Evolutionary conservation across 2,797 vertebrate species (phyloP).

Genomic region (Lutjanus argentimaculatus): DNA sequence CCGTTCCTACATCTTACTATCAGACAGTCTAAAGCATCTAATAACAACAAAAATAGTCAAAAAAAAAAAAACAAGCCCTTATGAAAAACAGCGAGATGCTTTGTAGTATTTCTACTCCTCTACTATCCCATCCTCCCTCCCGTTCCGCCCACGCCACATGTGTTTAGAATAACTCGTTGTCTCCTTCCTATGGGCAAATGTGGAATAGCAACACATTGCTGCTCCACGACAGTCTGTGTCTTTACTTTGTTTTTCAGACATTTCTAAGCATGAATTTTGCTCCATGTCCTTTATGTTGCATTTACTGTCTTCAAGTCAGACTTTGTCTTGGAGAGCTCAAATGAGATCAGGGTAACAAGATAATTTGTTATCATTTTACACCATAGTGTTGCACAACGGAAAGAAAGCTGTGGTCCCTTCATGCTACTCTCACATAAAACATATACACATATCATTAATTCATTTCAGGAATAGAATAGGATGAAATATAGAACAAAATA

Average conservation of each 20-base stretch:
- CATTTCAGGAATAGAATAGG: no score
- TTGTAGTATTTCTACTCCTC: slow-evolving; percentile 23
- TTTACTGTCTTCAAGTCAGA: slow-evolving; percentile 10
- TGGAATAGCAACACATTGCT: slow-evolving; percentile 24
- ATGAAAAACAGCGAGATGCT: slow-evolving; percentile 16
- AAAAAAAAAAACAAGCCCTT: background rate
- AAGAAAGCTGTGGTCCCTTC: no score
- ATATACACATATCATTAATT: no score
- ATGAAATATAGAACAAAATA: no score
- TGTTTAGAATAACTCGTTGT: slow-evolving; percentile 21
- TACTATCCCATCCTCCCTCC: background rate
- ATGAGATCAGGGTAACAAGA: no score
- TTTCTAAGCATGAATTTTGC: slow-evolving; percentile 26
- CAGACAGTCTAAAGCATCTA: slow-evolving; percentile 1
- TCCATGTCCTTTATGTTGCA: slow-evolving; percentile 5
- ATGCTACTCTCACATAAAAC: no score
- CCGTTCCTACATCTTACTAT: background rate
- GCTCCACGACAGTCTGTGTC: background rate
- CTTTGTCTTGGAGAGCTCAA: slow-evolving; percentile 34
- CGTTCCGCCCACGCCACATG: background rate
- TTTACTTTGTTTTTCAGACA: slow-evolving; percentile 1
- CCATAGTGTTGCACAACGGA: no score
- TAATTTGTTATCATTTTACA: no score
- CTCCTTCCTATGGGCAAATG: slow-evolving; percentile 56
- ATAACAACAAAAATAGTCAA: background rate